phyloP scores from a whole-genome alignment of 2,797 vertebrate species.

The Melanogrammus aeglefinus region DNA sequence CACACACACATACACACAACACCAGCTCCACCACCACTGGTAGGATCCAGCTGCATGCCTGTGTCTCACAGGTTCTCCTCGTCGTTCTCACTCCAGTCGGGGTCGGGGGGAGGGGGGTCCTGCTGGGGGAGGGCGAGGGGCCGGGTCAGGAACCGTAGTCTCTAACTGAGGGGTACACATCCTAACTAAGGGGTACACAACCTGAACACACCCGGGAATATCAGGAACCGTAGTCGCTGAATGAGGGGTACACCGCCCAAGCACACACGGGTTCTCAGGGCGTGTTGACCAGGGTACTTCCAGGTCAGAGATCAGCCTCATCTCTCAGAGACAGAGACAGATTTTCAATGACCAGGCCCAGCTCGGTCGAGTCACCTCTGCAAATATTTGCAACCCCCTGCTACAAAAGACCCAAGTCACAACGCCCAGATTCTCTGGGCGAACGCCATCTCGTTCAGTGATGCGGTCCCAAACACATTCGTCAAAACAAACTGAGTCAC shows the following conservation, averaged over 20 bases:
- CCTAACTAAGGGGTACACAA: slow-evolving; percentile 9
- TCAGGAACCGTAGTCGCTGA: too few species aligned
- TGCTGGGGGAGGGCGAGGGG: slow-evolving; percentile 37
- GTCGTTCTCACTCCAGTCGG: too few species aligned
- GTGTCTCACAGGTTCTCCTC: not conserved
- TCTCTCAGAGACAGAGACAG: slow-evolving; percentile 66
- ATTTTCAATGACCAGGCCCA: slow-evolving; percentile 70
- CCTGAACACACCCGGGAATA: not conserved
- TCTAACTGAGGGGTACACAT: not conserved
- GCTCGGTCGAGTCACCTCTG: slow-evolving; percentile 61
- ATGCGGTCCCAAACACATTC: slow-evolving; percentile 47
- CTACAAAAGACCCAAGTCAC: slow-evolving; percentile 65
- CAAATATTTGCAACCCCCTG: slow-evolving; percentile 73
- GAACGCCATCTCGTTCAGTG: slow-evolving; percentile 18
- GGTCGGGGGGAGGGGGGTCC: too few species aligned
- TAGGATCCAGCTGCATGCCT: not conserved
- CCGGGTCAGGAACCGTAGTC: slow-evolving; percentile 36
- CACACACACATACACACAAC: too few species aligned
- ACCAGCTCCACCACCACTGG: slow-evolving; percentile 14
- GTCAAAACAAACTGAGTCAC: not conserved
- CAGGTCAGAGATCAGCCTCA: slow-evolving; percentile 64
- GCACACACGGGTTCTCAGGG: not conserved
- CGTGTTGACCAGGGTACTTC: slow-evolving; percentile 40
- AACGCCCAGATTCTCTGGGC: slow-evolving; percentile 37
- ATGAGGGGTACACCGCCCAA: not conserved